Base-by-base conservation (phyloP, 2,888 invertebrate genomes). In the Choristoneura rosaceana region DNA sequence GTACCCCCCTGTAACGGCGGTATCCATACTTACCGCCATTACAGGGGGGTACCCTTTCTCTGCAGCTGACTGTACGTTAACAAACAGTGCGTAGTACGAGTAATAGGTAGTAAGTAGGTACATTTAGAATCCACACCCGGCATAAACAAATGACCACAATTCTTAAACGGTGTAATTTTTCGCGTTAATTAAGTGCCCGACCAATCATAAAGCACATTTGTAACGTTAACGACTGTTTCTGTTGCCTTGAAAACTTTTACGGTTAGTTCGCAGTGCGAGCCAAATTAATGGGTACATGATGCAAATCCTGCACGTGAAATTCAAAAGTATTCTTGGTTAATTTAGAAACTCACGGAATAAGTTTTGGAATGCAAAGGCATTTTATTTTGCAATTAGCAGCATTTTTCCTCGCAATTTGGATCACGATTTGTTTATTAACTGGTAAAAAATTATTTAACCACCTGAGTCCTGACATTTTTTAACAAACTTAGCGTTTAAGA, bases 191-290 rank as follows among this genome's bases (percentile, higher is more conserved):
- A 66, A 52, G 55, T 25, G 5, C 4, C 15, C 8, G 38, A 50
- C 58, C 25, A 25, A 70, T 58, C 12, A 38, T 15, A 45, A 45
- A 17, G 45, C 45, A 55, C 43, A 63, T 60, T 70, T 33, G 65
- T 65, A 65, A 65, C 38, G 34, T 34, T 70, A 71, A 69, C 55
- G 66, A 63, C 33, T 61, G 69, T 65, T 38, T 55, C 38, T 52
- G 74, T 77, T 69, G 60, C 74, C 74, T 76, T 74, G 71, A 71
- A 75, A 66, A 59, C 52, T 52, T 66, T 69, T 55, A 65, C 68
- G 63, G 55, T 43, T 33, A 58, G 58, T 15, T 58, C 70, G 74
- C 73, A 76, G 64, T 71, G 60, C 60, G 69, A 68, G 70, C 68
- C 75, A 66, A 65, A 74, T 71, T 70, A 74, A 74, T 38, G 52